These are phyloP conservation scores for Hepsetus odoe DNA, from an alignment of 2,113 vertebrate genomes.

Conservation along the genomic window DNA sequence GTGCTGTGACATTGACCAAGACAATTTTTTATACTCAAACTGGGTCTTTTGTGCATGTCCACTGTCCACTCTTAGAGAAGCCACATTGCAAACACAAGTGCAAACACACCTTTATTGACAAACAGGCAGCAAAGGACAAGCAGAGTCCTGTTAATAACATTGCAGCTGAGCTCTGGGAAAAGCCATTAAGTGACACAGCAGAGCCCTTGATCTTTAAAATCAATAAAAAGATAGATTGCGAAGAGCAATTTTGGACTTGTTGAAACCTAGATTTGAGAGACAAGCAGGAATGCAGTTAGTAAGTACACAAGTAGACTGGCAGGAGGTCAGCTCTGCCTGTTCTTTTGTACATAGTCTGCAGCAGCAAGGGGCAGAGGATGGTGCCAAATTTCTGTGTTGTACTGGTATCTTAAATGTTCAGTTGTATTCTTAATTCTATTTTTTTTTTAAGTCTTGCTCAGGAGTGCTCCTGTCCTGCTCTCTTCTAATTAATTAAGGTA, in stretches of 20 bases:
- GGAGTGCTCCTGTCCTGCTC: background rate
- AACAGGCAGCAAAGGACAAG: slow-evolving; percentile 12
- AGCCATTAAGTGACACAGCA: slow-evolving; percentile 29
- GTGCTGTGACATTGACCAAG: slow-evolving; percentile 20
- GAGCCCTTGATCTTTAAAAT: slow-evolving; percentile 31
- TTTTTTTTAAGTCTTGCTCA: background rate
- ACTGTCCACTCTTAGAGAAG: slow-evolving; percentile 1
- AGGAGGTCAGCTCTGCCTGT: background rate
- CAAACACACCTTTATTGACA: slow-evolving; percentile 34
- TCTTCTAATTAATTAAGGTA: too few relatives aligned
- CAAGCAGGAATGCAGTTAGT: slow-evolving; percentile 22
- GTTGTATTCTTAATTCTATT: background rate
- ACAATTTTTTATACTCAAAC: slow-evolving; percentile 11
- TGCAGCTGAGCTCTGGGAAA: slow-evolving; percentile 11
- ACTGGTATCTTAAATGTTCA: background rate
- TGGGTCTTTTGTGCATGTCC: background rate
- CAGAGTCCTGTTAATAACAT: slow-evolving; percentile 25
- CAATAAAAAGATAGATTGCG: slow-evolving; percentile 10
- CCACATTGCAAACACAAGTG: slow-evolving; percentile 1
- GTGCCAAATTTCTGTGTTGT: background rate
- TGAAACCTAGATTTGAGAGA: slow-evolving; percentile 25
- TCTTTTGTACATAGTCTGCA: background rate
- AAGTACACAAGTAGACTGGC: slow-evolving; percentile 23
- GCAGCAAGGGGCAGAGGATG: background rate
- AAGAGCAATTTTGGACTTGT: slow-evolving; percentile 31